Evolutionary conservation across 2,888 invertebrate genomes (phyloP).

Genomic region (Dermolepida albohirtum): DNA sequence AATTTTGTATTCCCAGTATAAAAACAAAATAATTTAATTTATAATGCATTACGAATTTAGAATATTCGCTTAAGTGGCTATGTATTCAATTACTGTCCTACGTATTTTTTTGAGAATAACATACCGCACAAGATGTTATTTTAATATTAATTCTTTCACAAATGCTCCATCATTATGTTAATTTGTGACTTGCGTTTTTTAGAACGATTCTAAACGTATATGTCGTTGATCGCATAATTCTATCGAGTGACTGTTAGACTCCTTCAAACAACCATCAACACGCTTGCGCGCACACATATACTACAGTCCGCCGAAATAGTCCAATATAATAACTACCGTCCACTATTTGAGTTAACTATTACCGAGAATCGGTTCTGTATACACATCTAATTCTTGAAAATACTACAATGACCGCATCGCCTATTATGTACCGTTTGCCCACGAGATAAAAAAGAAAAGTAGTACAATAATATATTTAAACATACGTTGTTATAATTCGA

Average conservation of each 20-base stretch:
- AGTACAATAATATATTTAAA: not conserved
- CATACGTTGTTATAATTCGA: too few species aligned
- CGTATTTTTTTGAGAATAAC: too few species aligned
- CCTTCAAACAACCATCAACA: constrained; percentile 5
- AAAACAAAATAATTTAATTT: too few species aligned
- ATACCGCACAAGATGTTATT: constrained; percentile 47
- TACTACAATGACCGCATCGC: not conserved
- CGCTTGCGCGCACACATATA: not conserved
- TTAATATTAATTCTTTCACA: constrained; percentile 57
- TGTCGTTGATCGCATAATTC: not conserved
- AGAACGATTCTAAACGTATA: not conserved
- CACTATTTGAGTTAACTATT: constrained; percentile 22
- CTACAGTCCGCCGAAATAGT: not conserved
- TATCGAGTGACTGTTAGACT: not conserved
- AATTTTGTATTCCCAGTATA: too few species aligned
- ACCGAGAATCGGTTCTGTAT: constrained; percentile 11
- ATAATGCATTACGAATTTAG: too few species aligned
- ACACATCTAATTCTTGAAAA: constrained; percentile 19
- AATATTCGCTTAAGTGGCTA: too few species aligned
- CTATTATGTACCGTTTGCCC: constrained; percentile 1
- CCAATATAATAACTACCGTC: constrained; percentile 1
- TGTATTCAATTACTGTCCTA: too few species aligned
- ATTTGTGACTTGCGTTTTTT: constrained; percentile 57
- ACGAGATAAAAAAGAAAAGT: not conserved
- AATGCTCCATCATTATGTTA: constrained; percentile 59